Evolutionary conservation across 2,888 invertebrate species (phyloP).

Genomic region (Drosophila hawaiiensis): DNA sequence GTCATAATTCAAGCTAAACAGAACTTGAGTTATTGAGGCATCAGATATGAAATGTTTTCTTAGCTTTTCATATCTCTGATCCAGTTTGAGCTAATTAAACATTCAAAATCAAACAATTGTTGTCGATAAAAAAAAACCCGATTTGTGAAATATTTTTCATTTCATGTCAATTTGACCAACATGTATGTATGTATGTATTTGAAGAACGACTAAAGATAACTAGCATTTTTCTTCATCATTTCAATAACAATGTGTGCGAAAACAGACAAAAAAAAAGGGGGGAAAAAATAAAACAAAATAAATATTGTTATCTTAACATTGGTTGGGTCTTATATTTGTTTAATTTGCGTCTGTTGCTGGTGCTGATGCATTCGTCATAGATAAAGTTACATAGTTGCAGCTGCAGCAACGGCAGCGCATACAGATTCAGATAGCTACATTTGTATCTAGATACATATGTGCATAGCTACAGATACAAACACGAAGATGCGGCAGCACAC

Average conservation of each 20-base stretch:
- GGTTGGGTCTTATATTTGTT: conserved; percentile 18
- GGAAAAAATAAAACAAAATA: neutral
- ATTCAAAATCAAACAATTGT: neutral
- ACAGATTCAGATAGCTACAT: conserved; percentile 2
- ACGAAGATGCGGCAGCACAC: conserved; percentile 39
- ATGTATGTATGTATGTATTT: neutral
- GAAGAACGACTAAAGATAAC: neutral
- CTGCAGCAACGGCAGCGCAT: neutral
- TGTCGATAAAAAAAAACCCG: neutral
- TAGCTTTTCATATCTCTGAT: neutral
- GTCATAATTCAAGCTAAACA: neutral
- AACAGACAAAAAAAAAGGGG: neutral
- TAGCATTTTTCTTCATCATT: neutral
- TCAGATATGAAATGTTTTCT: neutral
- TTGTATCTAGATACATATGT: conserved; percentile 8
- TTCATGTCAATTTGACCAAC: neutral
- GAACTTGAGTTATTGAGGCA: neutral
- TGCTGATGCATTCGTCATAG: conserved; percentile 28
- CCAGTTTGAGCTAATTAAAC: neutral
- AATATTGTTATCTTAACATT: conserved; percentile 29
- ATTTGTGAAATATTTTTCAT: neutral
- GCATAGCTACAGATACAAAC: conserved; percentile 17
- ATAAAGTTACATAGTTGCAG: conserved; percentile 50
- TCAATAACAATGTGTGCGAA: conserved; percentile 13
- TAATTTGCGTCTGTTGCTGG: conserved; percentile 15